Base-by-base conservation (phyloP, 2,113 vertebrate genomes). In the Polypterus bichir region DNA sequence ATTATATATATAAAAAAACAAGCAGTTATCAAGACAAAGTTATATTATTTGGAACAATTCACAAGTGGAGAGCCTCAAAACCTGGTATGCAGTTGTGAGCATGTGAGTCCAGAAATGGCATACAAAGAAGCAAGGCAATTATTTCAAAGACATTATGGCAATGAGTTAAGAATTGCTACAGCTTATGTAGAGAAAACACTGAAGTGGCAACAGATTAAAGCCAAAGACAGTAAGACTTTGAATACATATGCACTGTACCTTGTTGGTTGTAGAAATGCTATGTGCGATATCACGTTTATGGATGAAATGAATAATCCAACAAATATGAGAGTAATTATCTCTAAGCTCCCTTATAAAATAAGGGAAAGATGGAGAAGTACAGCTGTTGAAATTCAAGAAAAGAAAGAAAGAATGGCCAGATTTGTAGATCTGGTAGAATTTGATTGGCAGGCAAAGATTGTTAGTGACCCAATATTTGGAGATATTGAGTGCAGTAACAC, bases 361-460 rank as follows among this genome's bases (percentile, higher is more conserved):
- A 65, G 59, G 45, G 66, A 68, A 5, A 51, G 47, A 11, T 68
- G 63, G 66, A 65, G 59, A 61, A 7, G 9, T 27, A 27, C 5
- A 44, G 62, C 62, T n/a, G 64, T 64, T 44, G 59, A 68, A 8
- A 47, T 64, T 4, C 62, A 60, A 59, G 66, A 64, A 10, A 51
- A 48, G 10, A 51, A 6, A n/a, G 11, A 10, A 47, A 60, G 48
- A 27, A 49, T 57, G 59, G 65, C 27, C 48, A 63, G 48, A 46
- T 67, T 63, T n/a, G 45, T 7, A 64, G 66, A 68, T 44, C n/a
- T 68, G 9, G 62, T 64, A 6, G 48, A 7, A 9, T 60, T 64
- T 27, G 57, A 64, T 3, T 64, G 44, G 49, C 64, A 65, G 53
- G 58, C 64, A 6, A 59, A 65, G n/a, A 8, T 59, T 45, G 46